A percentile compares a stretch with the other conserved stretches of the same genome.
Evolutionary conservation across 2,797 vertebrate genomes (phyloP).

Genomic region (Hapalemur alaotrensis): DNA sequence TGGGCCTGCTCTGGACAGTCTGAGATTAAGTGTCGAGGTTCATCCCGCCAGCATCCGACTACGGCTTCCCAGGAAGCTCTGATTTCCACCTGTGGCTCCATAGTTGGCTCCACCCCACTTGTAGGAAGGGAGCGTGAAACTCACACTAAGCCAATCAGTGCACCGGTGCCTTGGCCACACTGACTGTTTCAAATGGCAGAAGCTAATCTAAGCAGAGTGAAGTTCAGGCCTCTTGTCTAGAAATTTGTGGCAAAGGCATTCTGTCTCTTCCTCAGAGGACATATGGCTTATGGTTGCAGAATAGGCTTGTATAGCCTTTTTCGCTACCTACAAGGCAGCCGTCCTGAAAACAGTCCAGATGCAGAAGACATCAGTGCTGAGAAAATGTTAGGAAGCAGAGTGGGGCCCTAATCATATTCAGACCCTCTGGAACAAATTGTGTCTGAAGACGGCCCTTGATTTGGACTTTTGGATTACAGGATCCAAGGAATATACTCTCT

Average conservation of each 20-base stretch:
- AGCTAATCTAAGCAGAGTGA: background rate
- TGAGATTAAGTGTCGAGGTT: background rate
- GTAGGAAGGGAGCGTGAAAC: background rate
- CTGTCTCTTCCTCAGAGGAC: background rate
- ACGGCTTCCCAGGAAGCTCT: background rate
- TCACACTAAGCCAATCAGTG: background rate
- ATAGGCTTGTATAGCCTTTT: background rate
- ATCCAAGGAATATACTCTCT: background rate
- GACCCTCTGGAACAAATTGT: slow-evolving; percentile 8
- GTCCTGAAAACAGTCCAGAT: background rate
- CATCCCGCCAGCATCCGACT: background rate
- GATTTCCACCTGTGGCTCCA: background rate
- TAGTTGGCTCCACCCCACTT: background rate
- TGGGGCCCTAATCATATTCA: background rate
- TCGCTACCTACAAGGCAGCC: background rate
- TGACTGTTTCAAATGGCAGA: background rate
- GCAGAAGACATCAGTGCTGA: background rate
- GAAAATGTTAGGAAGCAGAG: background rate
- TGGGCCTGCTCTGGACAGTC: background rate
- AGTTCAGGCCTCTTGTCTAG: background rate
- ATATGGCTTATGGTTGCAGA: background rate
- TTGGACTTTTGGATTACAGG: background rate
- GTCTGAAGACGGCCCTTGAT: background rate
- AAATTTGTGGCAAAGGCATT: background rate
- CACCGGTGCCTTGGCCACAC: background rate